Conservation (phyloP, 2,888 invertebrate species). For the Scelioninae gen. 1 region DNA sequence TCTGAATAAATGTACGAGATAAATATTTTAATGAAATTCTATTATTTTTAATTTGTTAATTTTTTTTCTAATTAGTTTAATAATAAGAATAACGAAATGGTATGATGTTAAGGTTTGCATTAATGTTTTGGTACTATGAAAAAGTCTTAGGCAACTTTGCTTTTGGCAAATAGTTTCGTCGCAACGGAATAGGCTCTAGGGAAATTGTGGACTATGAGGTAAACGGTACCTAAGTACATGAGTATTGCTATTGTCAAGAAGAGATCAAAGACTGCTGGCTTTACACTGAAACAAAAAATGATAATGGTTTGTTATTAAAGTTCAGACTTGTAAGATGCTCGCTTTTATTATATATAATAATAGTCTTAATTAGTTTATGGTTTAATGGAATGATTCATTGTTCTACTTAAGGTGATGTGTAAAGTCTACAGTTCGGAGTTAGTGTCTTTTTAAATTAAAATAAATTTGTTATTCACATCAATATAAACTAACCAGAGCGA, state of each 20-base stretch:
- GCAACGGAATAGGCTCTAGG: slow-evolving; percentile 88
- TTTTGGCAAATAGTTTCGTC: slow-evolving; percentile 78
- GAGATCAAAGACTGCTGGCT: slow-evolving; percentile 98
- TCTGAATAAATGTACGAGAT: too few species aligned
- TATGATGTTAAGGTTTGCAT: neutral
- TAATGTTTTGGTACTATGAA: slow-evolving; percentile 26
- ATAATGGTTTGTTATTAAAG: slow-evolving; percentile 42
- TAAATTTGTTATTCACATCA: too few species aligned
- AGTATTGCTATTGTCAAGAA: slow-evolving; percentile 94
- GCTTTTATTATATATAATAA: neutral
- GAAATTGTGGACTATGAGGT: slow-evolving; percentile 91
- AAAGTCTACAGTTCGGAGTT: too few species aligned
- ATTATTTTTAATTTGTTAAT: neutral
- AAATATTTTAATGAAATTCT: neutral
- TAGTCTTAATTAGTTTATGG: neutral
- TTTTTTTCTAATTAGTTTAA: neutral
- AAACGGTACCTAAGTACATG: slow-evolving; percentile 93
- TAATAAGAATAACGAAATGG: slow-evolving; percentile 8
- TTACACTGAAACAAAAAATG: slow-evolving; percentile 89
- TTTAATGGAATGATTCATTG: neutral
- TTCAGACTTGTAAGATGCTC: neutral
- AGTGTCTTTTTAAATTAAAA: too few species aligned
- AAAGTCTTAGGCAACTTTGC: slow-evolving; percentile 77
- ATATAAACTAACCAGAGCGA: too few species aligned
- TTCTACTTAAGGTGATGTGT: too few species aligned